Base-by-base conservation (phyloP, 1,140 invertebrate genomes). In the Gryon sp. region DNA sequence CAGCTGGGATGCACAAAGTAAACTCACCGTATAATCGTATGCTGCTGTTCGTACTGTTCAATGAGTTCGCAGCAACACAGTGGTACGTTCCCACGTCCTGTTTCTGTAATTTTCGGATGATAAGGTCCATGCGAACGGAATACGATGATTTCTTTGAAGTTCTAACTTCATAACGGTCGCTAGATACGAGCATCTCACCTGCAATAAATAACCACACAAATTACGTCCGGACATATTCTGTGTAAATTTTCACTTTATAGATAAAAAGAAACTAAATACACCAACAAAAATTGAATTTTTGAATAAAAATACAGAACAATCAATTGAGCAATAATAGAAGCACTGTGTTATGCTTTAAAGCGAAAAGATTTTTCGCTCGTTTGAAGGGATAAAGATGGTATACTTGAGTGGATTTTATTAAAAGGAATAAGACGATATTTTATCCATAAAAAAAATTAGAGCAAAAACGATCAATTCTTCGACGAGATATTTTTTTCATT, bases 11-110 rank as follows among this genome's bases (percentile, higher is more conserved):
- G 60, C 20, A 26, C 41, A 70, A 75, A 72, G 65, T 62, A 70
- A 59, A 84, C 92, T 93, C 89, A 98, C 97, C 95, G 86, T 97
- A 97, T 22, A 99, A 88, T 69, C 95, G 90, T 84, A 98, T 97
- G 63, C 92, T 93, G 85, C 95, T 95, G 80, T 96, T 95, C 16
- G 96, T 95, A 83, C 95, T 95, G 1, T 96, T 97, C 1, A 98
- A 90, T 2, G 94, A 95, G 89, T 98, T 99, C 80, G 97, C 96
- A 2, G 96, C 95, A 28, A 97, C 93, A 83, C 97, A 99, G 40
- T 91, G 90, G 89, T 97, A 98, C 0, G 92, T 92, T 12, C 96
- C 96, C 26, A 94, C 92, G 86, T 99, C 97, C 16, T 92, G 90
- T 65, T 91, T 90, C 41, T 94, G 92, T 34, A 98, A 91, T 81